These are phyloP conservation scores for Phengaris arion DNA, from an alignment of 2,888 invertebrate genomes.

Conservation along the genomic window DNA sequence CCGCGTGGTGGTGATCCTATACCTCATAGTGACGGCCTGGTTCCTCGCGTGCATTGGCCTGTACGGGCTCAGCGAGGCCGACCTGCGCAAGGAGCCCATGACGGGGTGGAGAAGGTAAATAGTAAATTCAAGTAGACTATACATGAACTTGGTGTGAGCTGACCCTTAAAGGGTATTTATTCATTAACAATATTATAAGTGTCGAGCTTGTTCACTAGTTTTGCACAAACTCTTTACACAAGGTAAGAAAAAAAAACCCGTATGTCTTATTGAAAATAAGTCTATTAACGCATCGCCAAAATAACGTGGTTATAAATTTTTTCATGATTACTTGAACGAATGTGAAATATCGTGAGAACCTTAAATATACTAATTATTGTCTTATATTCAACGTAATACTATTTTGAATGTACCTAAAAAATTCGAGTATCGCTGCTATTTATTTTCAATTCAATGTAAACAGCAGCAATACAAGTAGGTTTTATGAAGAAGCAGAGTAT, in stretches of 20 bases:
- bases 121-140: not conserved
- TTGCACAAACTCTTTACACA: no score
- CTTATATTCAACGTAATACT: not conserved
- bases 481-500: no score
- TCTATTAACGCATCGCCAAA: not conserved
- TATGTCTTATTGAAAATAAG: not conserved
- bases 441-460: no score
- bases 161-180: no score
- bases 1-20: conserved; percentile 86
- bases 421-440: not conserved
- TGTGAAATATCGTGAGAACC: not conserved
- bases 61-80: conserved; percentile 88
- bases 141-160: no score
- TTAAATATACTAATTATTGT: not conserved
- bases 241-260: no score
- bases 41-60: conserved; percentile 90
- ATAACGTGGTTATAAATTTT: not conserved
- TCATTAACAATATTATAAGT: no score
- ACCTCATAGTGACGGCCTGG: conserved; percentile 90
- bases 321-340: not conserved
- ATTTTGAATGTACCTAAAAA: not conserved
- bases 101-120: conserved; percentile 93
- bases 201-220: no score
- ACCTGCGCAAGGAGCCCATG: conserved; percentile 87
- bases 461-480: not conserved